Percentiles rank a stretch among this genome's conserved stretches.
These are phyloP conservation scores for Amblyjoppa proteus DNA, from an alignment of 2,888 invertebrate species.

Conservation along the genomic window DNA sequence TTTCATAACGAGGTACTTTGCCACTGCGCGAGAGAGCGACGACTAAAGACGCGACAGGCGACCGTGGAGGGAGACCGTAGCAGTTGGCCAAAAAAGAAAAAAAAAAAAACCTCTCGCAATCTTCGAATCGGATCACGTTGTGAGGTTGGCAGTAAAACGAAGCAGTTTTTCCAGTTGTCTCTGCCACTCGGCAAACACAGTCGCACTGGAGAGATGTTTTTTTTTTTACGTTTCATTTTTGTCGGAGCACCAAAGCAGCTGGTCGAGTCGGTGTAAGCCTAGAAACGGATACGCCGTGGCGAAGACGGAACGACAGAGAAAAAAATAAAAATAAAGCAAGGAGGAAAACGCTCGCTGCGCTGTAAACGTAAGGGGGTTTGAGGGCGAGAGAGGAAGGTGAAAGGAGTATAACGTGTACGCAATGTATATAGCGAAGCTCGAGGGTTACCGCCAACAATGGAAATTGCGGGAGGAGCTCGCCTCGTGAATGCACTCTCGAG, in stretches of 20 bases:
- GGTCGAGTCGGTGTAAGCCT: background rate
- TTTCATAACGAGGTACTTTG: slow-evolving; percentile 71
- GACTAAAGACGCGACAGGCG: background rate
- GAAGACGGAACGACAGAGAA: background rate
- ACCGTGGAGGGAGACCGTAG: slow-evolving; percentile 10
- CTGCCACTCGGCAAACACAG: slow-evolving; percentile 43
- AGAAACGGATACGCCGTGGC: background rate
- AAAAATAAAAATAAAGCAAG: background rate
- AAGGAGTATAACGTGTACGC: background rate
- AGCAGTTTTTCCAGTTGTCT: slow-evolving; percentile 47
- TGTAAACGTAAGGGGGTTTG: background rate
- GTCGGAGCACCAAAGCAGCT: background rate
- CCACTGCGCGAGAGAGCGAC: slow-evolving; percentile 12
- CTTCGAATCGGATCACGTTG: slow-evolving; percentile 72
- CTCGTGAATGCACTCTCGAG: slow-evolving; percentile 66
- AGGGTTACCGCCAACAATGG: slow-evolving; percentile 50
- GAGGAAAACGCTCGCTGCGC: background rate
- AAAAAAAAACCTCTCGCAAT: slow-evolving; percentile 52
- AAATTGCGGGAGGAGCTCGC: slow-evolving; percentile 45
- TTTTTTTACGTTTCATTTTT: background rate
- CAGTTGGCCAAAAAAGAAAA: slow-evolving; percentile 9
- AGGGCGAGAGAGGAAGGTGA: background rate
- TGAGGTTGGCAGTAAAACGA: slow-evolving; percentile 66
- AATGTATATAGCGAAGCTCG: slow-evolving; percentile 11
- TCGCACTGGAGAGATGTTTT: slow-evolving; percentile 29